phyloP scores from a whole-genome alignment of 2,113 vertebrate species.

The Fregata magnificens region DNA sequence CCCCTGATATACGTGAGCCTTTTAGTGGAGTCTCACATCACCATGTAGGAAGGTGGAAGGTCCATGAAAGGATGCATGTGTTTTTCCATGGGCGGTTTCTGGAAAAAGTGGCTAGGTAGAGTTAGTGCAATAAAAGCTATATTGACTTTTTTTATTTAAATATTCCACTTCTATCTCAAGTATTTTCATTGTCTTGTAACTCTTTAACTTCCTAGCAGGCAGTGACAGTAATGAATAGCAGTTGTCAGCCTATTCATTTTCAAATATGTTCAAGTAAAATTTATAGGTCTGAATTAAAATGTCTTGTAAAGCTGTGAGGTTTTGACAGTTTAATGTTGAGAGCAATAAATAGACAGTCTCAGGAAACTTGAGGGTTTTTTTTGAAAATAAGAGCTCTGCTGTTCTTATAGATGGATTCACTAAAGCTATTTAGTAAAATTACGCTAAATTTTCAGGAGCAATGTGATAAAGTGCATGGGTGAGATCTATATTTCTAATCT shows the following conservation, averaged over 20 bases:
- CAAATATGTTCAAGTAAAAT: not conserved
- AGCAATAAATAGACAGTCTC: not conserved
- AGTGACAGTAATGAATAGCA: not conserved
- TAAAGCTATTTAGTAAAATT: not conserved
- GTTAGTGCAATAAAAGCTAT: not conserved
- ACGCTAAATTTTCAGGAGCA: not conserved
- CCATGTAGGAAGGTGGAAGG: not conserved
- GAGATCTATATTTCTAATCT: not conserved
- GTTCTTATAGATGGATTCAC: not conserved
- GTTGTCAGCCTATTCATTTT: not conserved
- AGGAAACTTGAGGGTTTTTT: not conserved
- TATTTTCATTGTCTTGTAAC: not conserved
- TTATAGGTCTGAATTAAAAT: not conserved
- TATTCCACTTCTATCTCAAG: not conserved
- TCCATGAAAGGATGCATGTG: accelerated
- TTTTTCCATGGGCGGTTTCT: not conserved
- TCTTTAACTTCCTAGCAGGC: not conserved
- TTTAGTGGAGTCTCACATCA: not conserved
- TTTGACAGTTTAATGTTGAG: slow-evolving; percentile 10
- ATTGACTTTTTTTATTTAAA: not conserved
- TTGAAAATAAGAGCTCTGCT: not conserved
- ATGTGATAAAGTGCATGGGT: not conserved
- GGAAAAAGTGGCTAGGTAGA: not conserved
- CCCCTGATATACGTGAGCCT: not conserved
- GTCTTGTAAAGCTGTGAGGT: not conserved